Percentiles rank a stretch among this genome's conserved stretches.
Evolutionary conservation across 2,113 vertebrate genomes (phyloP).

Genomic region (Ageneiosus marmoratus): DNA sequence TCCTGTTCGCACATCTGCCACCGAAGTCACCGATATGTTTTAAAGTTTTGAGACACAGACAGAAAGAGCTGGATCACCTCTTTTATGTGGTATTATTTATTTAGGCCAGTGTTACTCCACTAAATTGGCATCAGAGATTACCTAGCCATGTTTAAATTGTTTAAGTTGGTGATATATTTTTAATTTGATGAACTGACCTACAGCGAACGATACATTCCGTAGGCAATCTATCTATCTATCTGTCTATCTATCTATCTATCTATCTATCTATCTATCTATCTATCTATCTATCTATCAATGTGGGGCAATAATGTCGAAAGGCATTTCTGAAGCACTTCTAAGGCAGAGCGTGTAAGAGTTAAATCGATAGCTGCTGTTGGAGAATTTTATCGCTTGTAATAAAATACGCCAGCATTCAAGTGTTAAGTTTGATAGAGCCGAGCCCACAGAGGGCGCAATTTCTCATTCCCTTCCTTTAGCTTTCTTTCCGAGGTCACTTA

Average conservation of each 20-base stretch:
- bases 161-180: slow-evolving; percentile 60
- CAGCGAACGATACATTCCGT: slow-evolving; percentile 61
- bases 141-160: slow-evolving; percentile 58
- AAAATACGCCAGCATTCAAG: slow-evolving; percentile 30
- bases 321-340: slow-evolving; percentile 78
- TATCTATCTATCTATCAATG: slow-evolving; percentile 28
- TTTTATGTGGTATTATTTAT: slow-evolving; percentile 70
- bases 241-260: neutral
- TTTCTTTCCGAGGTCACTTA: slow-evolving; percentile 45
- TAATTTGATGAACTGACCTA: slow-evolving; percentile 55
- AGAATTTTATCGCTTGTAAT: slow-evolving; percentile 12
- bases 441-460: slow-evolving; percentile 13
- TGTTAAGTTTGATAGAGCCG: slow-evolving; percentile 16
- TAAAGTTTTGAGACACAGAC: slow-evolving; percentile 42
- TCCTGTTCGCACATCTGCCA: neutral
- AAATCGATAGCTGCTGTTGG: slow-evolving; percentile 33
- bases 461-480: slow-evolving; percentile 51
- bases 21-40: slow-evolving; percentile 15
- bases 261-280: slow-evolving; percentile 10
- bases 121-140: slow-evolving; percentile 58
- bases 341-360: slow-evolving; percentile 56
- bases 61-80: slow-evolving; percentile 55
- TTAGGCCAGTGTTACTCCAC: slow-evolving; percentile 61
- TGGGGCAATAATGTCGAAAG: slow-evolving; percentile 70
- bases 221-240: slow-evolving; percentile 21